Conservation (phyloP, 2,888 invertebrate species). For the Hermaeophaga mercurialis region DNA sequence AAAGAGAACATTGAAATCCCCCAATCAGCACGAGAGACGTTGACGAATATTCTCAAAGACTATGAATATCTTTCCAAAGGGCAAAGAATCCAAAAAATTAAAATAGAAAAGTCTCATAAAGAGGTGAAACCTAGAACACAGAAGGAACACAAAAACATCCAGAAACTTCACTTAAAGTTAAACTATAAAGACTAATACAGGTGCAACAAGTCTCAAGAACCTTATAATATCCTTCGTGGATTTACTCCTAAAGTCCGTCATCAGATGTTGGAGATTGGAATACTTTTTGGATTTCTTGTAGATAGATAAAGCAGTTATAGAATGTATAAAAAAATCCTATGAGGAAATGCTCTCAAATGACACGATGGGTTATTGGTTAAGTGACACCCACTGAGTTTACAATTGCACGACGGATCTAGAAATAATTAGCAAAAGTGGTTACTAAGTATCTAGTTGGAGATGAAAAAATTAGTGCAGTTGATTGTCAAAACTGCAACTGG, state of each 20-base stretch:
- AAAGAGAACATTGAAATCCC: conserved; percentile 42
- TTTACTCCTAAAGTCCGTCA: conserved; percentile 67
- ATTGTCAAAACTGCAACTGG: no score
- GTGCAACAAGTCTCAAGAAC: conserved; percentile 24
- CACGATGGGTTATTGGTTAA: conserved; percentile 84
- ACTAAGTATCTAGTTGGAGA: no score
- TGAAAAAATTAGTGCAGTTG: no score
- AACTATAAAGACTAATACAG: conserved; percentile 42
- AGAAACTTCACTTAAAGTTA: conserved; percentile 53
- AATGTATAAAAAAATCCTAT: conserved; percentile 80
- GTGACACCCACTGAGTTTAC: conserved; percentile 97
- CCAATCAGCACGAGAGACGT: conserved; percentile 5
- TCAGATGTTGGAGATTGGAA: conserved; percentile 77
- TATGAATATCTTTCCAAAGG: conserved; percentile 27
- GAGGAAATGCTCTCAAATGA: conserved; percentile 85
- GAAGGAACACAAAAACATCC: conserved; percentile 52
- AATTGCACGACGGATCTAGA: conserved; percentile 82
- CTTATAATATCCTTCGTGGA: conserved; percentile 43
- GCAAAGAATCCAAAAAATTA: conserved; percentile 12
- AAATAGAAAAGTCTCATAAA: conserved; percentile 48
- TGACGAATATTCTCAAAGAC: conserved; percentile 10
- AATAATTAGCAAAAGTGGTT: no score
- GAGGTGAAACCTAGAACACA: conserved; percentile 46
- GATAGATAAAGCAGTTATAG: conserved; percentile 90
- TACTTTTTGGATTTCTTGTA: conserved; percentile 89